Evolutionary conservation across 2,797 vertebrate species (phyloP).

Genomic region (Australoheros facetus): DNA sequence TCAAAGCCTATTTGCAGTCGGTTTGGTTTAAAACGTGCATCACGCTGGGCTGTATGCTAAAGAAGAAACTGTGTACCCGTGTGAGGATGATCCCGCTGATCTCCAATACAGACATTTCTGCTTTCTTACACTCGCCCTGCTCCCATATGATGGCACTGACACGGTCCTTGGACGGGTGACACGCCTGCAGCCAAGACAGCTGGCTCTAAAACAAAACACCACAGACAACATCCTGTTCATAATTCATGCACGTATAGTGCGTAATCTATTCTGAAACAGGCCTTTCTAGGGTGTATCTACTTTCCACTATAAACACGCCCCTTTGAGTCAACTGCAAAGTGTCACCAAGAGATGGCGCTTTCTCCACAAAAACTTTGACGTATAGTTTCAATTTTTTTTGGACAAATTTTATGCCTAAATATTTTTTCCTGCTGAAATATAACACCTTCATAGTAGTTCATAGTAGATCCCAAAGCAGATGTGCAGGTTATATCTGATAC

Average conservation of each 20-base stretch:
- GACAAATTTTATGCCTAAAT: too few relatives aligned
- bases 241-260: neutral
- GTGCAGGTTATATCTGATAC: too few relatives aligned
- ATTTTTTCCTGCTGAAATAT: too few relatives aligned
- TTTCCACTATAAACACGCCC: too few relatives aligned
- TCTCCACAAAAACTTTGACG: too few relatives aligned
- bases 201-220: conserved; percentile 83
- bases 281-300: too few relatives aligned
- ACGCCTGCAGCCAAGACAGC: conserved; percentile 94
- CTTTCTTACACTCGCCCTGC: conserved; percentile 95
- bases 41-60: neutral
- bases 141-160: conserved; percentile 99
- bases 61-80: conserved; percentile 77
- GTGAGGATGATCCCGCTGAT: conserved; percentile 97
- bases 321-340: too few relatives aligned
- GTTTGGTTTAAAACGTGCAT: neutral
- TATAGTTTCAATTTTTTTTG: too few relatives aligned
- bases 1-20: neutral
- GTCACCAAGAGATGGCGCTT: too few relatives aligned
- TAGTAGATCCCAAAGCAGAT: too few relatives aligned
- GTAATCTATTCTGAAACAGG: too few relatives aligned
- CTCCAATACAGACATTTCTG: conserved; percentile 96
- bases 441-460: too few relatives aligned
- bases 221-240: neutral
- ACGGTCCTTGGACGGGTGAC: conserved; percentile 91